Evolutionary conservation across 2,113 vertebrate genomes (phyloP).

Genomic region (Pedetes capensis): DNA sequence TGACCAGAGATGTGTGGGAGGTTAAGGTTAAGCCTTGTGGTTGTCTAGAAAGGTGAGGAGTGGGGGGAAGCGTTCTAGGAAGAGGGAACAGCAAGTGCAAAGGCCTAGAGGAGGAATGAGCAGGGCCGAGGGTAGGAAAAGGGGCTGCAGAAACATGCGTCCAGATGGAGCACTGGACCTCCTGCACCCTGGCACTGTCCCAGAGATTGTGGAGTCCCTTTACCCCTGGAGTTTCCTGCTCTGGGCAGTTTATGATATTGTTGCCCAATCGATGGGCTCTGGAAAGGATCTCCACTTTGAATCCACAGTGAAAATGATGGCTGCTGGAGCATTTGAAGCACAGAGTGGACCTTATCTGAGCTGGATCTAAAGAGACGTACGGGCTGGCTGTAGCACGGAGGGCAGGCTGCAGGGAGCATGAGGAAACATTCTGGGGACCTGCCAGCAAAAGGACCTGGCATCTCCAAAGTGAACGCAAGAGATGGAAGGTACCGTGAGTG

Average conservation of each 20-base stretch:
- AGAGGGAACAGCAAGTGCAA: not conserved
- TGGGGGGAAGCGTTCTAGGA: not conserved
- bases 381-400: not conserved
- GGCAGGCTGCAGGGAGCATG: not conserved
- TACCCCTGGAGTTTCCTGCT: not conserved
- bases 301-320: not conserved
- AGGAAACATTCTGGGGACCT: not conserved
- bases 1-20: not conserved
- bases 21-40: no score
- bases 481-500: not conserved
- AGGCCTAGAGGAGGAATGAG: not conserved
- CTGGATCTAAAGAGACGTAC: not conserved
- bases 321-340: not conserved
- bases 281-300: not conserved
- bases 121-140: not conserved
- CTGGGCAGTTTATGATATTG: not conserved
- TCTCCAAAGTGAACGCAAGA: not conserved
- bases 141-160: not conserved
- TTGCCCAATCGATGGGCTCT: not conserved
- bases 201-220: not conserved
- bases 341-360: not conserved
- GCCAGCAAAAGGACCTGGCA: not conserved
- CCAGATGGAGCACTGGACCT: rapidly evolving
- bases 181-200: rapidly evolving
- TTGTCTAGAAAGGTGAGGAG: not conserved